phyloP scores from a whole-genome alignment of 2,113 vertebrate species.

The Cyprinodon tularosa region DNA sequence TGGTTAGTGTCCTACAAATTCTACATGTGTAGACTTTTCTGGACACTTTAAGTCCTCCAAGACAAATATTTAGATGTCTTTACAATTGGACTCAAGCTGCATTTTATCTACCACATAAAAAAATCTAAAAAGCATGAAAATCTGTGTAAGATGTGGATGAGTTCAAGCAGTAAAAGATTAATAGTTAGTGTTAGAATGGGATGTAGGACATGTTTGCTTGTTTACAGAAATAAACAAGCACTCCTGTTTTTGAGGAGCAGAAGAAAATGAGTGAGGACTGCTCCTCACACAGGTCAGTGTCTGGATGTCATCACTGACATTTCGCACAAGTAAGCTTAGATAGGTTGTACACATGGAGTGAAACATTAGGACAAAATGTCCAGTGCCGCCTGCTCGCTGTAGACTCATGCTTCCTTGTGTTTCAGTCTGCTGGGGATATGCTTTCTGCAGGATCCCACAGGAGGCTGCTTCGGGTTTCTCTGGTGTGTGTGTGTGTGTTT shows the following conservation, averaged over 20 bases:
- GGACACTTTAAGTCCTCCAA: no score
- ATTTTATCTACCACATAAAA: not conserved
- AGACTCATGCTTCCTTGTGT: slow-evolving; percentile 55
- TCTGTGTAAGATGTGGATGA: not conserved
- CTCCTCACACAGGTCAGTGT: not conserved
- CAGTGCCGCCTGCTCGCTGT: slow-evolving; percentile 24
- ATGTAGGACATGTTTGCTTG: not conserved
- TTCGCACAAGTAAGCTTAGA: not conserved
- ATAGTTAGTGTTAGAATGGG: not conserved
- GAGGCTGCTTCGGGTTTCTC: slow-evolving; percentile 58
- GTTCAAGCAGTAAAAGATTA: not conserved
- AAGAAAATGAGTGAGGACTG: no score
- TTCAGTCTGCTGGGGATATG: slow-evolving; percentile 54
- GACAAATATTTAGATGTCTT: no score
- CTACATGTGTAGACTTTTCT: no score
- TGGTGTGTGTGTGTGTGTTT: slow-evolving; percentile 43
- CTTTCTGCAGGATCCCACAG: slow-evolving; percentile 44
- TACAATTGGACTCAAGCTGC: no score
- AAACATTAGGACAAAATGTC: slow-evolving; percentile 57
- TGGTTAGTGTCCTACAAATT: no score
- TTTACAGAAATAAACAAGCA: no score
- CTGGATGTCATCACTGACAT: not conserved
- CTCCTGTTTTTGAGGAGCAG: no score
- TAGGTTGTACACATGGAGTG: slow-evolving; percentile 7
- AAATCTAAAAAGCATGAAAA: not conserved